phyloP scores from a whole-genome alignment of 1,140 invertebrate species.

The Antheraea pernyi region DNA sequence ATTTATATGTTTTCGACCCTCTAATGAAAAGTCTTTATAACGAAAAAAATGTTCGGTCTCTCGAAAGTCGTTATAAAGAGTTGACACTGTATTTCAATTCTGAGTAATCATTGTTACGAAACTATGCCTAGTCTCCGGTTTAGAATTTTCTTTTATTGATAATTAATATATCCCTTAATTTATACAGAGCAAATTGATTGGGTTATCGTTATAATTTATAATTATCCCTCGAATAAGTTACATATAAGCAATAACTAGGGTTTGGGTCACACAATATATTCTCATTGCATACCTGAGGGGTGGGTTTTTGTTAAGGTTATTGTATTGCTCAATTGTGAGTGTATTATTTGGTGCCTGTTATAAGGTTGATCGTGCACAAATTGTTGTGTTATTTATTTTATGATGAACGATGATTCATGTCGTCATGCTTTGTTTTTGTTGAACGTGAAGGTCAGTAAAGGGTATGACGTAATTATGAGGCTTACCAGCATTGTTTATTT shows the following conservation, averaged over 20 bases:
- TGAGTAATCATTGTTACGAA: too few species aligned
- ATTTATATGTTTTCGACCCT: too few species aligned
- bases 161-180: background rate
- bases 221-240: background rate
- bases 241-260: background rate
- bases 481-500: background rate
- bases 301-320: slow-evolving; percentile 24
- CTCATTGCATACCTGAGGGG: slow-evolving; percentile 2
- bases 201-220: background rate
- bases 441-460: slow-evolving; percentile 2
- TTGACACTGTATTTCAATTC: too few species aligned
- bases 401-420: background rate
- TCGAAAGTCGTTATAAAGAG: too few species aligned
- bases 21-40: too few species aligned
- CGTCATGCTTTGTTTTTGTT: slow-evolving; percentile 6
- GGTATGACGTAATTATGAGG: slow-evolving; percentile 1
- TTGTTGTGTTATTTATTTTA: slow-evolving; percentile 11
- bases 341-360: slow-evolving; percentile 18
- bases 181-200: background rate
- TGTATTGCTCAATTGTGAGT: slow-evolving; percentile 31
- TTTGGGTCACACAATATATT: background rate
- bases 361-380: slow-evolving; percentile 23
- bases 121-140: too few species aligned
- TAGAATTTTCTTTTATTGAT: too few species aligned
- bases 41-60: too few species aligned